Evolutionary conservation across 1,140 invertebrate genomes (phyloP).

Genomic region (Polyergus mexicanus): DNA sequence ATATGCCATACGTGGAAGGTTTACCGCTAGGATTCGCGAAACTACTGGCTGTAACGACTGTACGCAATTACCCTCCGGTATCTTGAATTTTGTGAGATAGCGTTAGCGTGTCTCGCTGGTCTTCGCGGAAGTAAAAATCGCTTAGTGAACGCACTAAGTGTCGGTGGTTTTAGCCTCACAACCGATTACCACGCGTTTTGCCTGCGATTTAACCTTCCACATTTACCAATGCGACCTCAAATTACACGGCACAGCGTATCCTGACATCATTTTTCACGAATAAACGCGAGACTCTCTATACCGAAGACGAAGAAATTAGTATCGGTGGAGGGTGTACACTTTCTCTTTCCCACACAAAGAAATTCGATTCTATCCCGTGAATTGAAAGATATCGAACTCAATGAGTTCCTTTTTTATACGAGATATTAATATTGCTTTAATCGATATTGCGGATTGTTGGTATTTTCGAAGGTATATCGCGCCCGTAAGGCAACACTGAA

Average conservation of each 20-base stretch:
- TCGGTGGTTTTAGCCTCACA: constrained; percentile 35
- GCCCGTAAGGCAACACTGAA: neutral
- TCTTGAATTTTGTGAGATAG: constrained; percentile 54
- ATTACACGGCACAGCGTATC: constrained; percentile 21
- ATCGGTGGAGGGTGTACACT: constrained; percentile 40
- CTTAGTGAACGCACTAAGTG: constrained; percentile 54
- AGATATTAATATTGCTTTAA: constrained; percentile 46
- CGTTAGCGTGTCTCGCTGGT: constrained; percentile 45
- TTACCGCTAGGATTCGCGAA: constrained; percentile 43
- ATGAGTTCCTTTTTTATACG: constrained; percentile 35
- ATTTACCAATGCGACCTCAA: constrained; percentile 43
- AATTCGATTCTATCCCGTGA: constrained; percentile 38
- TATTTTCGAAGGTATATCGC: neutral
- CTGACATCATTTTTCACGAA: constrained; percentile 55
- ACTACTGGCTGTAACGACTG: constrained; percentile 12
- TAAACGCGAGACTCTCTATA: constrained; percentile 51
- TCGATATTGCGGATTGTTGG: constrained; percentile 10
- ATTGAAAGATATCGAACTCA: constrained; percentile 37
- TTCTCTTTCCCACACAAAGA: constrained; percentile 64
- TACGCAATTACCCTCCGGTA: constrained; percentile 34
- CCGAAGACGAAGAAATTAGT: constrained; percentile 58
- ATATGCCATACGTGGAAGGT: constrained; percentile 31
- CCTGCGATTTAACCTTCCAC: constrained; percentile 46
- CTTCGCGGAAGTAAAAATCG: constrained; percentile 51
- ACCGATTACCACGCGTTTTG: constrained; percentile 29